Base-by-base conservation (phyloP, 2,888 invertebrate genomes). In the Netelia inedita region DNA sequence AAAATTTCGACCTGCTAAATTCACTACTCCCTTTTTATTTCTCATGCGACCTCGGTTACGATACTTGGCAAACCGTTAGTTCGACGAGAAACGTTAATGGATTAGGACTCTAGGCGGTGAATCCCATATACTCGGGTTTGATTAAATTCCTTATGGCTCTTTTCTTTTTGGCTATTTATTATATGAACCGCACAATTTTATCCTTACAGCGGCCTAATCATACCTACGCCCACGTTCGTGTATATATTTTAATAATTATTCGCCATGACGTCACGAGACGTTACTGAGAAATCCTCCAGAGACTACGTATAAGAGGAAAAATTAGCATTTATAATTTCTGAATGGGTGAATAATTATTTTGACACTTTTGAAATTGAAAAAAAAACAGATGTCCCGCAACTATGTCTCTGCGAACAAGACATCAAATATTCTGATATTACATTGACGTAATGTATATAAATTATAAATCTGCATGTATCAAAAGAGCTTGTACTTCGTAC, bases 101-200 rank as follows among this genome's bases (percentile, higher is more conserved):
- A 75, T 63, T 55, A 63, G 50, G 16, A 35, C 59, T 19, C 53
- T 28, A 68, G 59, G 23, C 59, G 66, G 14, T 16, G 69, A 53
- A 43, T 35, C 35, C 6, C 35, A 41, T 46, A 55, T 57, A 75
- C 74, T 75, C 50, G 69, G 23, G 59, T 19, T 35, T 75, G 53
- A 69, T 75, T 81, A 63, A 68, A 75, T 63, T 81, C 14, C 55
- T 61, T 11, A 50, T 50, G 69, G 50, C 69, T 43, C 16, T 16
- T 46, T 55, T 69, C 11, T 78, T 59, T 76, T 46, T 59, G 21
- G 23, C 61, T 14, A 46, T 28, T 16, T 23, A 43, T 57, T 76
- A 53, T 55, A 16, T 43, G 10, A 57, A 43, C 10, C 10, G 23
- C 9, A 69, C 41, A 50, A 19, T 3, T 11, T 16, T n/a, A 2